These are phyloP conservation scores for Numida meleagris DNA, from an alignment of 2,113 vertebrate genomes.

Conservation along the genomic window DNA sequence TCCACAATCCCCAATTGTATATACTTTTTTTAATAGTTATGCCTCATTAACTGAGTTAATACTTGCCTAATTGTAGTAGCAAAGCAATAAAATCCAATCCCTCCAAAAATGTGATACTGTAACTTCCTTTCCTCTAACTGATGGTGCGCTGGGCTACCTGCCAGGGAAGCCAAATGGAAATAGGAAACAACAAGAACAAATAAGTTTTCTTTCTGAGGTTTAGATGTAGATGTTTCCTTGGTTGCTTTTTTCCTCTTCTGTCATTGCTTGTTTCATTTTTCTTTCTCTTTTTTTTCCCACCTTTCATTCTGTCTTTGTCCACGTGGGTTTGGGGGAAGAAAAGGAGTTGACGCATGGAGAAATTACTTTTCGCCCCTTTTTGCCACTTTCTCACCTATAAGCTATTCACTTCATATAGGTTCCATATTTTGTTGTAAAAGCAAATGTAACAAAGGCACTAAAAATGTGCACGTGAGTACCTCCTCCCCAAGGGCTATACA, in stretches of 20 bases:
- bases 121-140: constrained; percentile 44
- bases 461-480: not conserved
- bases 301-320: not conserved
- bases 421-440: fast-evolving
- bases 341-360: not conserved
- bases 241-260: not conserved
- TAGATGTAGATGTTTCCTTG: not conserved
- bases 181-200: constrained; percentile 8
- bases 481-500: not conserved
- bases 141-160: constrained; percentile 24
- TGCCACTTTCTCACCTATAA: not conserved
- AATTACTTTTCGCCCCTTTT: not conserved
- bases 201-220: not conserved
- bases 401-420: fast-evolving
- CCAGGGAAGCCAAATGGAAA: constrained; percentile 11
- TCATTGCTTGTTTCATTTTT: not conserved
- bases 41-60: constrained; percentile 54
- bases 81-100: constrained; percentile 57
- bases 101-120: constrained; percentile 31
- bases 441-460: not conserved
- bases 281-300: not conserved
- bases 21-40: not conserved
- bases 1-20: not conserved
- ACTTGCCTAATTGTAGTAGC: constrained; percentile 52
- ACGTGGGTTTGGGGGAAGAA: not conserved